phyloP scores from a whole-genome alignment of 2,113 vertebrate species.

The Nycticorax nycticorax region DNA sequence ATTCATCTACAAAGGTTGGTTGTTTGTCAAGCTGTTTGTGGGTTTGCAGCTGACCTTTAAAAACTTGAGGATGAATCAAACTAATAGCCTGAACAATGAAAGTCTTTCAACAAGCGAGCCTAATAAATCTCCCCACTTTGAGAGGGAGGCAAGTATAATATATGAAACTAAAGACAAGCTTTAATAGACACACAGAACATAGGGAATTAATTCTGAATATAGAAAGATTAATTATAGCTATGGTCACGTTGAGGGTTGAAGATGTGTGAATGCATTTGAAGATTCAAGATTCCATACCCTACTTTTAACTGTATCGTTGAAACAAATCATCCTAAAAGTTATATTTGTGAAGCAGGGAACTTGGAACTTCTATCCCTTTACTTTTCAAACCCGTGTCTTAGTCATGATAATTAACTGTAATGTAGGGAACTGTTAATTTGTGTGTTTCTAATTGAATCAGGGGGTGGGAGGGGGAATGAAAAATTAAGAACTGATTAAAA shows the following conservation, averaged over 20 bases:
- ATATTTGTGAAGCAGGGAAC: not conserved
- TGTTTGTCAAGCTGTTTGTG: conserved; percentile 65
- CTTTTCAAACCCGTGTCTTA: not conserved
- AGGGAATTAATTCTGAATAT: conserved; percentile 12
- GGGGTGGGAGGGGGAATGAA: rapidly evolving
- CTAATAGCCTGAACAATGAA: conserved; percentile 24
- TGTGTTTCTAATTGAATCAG: not conserved
- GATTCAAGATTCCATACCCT: not conserved
- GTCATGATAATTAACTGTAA: not conserved
- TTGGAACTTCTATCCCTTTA: not conserved
- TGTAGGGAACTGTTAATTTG: not conserved
- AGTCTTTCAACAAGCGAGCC: conserved; percentile 11
- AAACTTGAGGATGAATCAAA: conserved; percentile 61
- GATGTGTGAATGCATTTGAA: not conserved
- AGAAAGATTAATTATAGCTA: conserved; percentile 29
- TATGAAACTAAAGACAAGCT: conserved; percentile 10
- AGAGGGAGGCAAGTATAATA: conserved; percentile 13
- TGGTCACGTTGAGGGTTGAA: not conserved
- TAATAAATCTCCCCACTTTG: conserved; percentile 29
- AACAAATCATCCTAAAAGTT: not conserved
- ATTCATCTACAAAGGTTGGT: conserved; percentile 40
- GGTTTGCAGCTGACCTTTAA: conserved; percentile 55
- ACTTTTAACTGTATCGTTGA: not conserved
- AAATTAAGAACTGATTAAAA: not conserved
- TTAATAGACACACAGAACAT: conserved; percentile 29